These are phyloP conservation scores for Eupithecia exiguata DNA, from an alignment of 2,888 invertebrate species.

Conservation along the genomic window DNA sequence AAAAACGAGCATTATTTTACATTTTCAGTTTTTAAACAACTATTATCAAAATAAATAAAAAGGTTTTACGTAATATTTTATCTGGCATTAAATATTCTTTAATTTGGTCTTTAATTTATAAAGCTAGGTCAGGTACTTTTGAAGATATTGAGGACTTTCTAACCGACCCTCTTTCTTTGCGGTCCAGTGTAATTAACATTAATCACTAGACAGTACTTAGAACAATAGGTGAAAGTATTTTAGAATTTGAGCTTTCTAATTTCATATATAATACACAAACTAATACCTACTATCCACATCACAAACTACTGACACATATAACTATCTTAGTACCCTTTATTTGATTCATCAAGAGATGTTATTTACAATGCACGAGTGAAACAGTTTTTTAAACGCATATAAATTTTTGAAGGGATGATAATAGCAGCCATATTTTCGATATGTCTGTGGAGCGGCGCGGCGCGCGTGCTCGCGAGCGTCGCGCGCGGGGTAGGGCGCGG, in stretches of 20 bases:
- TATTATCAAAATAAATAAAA: too few relatives aligned
- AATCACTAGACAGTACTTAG: constrained; percentile 25
- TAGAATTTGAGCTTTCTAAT: constrained; percentile 37
- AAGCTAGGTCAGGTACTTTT: too few relatives aligned
- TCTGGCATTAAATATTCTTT: too few relatives aligned
- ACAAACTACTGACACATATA: constrained; percentile 19
- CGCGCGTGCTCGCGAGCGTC: constrained; percentile 36
- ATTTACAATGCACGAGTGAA: constrained; percentile 28
- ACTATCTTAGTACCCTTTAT: constrained; percentile 31
- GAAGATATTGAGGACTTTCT: too few relatives aligned
- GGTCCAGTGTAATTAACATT: constrained; percentile 30
- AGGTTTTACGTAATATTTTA: too few relatives aligned
- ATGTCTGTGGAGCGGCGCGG: constrained; percentile 52
- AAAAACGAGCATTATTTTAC: too few relatives aligned
- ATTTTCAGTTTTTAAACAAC: too few relatives aligned
- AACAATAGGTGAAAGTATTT: constrained; percentile 16
- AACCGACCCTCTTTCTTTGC: too few relatives aligned
- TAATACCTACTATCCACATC: neutral
- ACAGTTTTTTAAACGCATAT: constrained; percentile 42
- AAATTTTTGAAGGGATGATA: constrained; percentile 50
- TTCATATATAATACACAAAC: constrained; percentile 26
- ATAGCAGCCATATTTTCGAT: constrained; percentile 56
- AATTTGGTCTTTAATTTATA: too few relatives aligned
- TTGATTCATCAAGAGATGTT: constrained; percentile 27
- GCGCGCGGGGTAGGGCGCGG: constrained; percentile 39